Percentiles rank a stretch among this genome's conserved stretches.
These are phyloP conservation scores for Timema podura DNA, from an alignment of 2,888 invertebrate species.

Conservation along the genomic window DNA sequence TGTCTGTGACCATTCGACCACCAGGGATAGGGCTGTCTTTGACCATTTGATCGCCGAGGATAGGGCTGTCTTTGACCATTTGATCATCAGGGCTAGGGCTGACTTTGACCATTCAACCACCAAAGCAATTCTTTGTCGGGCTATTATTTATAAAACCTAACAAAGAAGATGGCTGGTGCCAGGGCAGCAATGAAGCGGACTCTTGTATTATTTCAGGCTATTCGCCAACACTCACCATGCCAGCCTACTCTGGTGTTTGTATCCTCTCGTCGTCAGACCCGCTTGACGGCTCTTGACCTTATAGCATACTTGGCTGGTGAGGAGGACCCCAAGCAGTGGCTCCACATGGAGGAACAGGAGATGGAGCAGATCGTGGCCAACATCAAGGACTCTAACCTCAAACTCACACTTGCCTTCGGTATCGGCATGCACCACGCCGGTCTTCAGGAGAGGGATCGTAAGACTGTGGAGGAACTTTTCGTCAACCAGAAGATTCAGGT, in stretches of 20 bases:
- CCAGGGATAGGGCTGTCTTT: too few species aligned
- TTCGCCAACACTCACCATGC: slow-evolving; percentile 83
- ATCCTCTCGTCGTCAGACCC: slow-evolving; percentile 92
- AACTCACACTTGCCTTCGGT: slow-evolving; percentile 91
- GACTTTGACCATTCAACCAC: too few species aligned
- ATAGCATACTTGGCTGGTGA: slow-evolving; percentile 88
- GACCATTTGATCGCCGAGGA: too few species aligned
- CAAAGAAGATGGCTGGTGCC: too few species aligned
- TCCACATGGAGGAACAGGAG: slow-evolving; percentile 80
- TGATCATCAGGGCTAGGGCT: too few species aligned
- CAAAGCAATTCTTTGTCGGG: too few species aligned
- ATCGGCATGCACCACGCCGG: slow-evolving; percentile 99
- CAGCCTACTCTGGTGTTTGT: slow-evolving; percentile 94
- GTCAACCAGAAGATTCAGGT: slow-evolving; percentile 93
- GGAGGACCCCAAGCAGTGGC: slow-evolving; percentile 91
- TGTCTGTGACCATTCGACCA: too few species aligned
- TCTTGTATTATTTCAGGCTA: slow-evolving; percentile 54
- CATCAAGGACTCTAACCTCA: slow-evolving; percentile 83
- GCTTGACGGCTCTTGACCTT: slow-evolving; percentile 92
- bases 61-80: too few species aligned
- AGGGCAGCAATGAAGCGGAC: too few species aligned
- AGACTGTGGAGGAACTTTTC: slow-evolving; percentile 89
- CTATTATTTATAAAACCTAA: too few species aligned
- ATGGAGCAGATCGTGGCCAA: slow-evolving; percentile 70
- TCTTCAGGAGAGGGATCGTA: slow-evolving; percentile 86